These are phyloP conservation scores for Lamellibrachia columna DNA, from an alignment of 2,888 invertebrate species.

Conservation along the genomic window DNA sequence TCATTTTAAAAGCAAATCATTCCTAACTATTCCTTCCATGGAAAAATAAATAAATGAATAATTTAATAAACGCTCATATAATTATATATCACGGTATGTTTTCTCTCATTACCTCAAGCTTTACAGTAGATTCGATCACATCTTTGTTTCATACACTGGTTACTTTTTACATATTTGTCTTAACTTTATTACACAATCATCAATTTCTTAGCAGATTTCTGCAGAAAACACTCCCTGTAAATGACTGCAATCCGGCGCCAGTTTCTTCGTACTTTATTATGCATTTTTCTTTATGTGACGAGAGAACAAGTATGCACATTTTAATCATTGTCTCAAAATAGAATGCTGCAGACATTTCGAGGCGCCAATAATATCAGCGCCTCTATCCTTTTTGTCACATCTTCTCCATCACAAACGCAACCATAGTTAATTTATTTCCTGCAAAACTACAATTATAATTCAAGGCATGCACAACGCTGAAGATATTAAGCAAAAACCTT, in stretches of 20 bases:
- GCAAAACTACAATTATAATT: neutral
- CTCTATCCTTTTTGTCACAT: neutral
- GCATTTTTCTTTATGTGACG: neutral
- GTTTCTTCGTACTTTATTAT: neutral
- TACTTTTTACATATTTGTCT: neutral
- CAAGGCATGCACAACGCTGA: neutral
- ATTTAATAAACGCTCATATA: too few species aligned
- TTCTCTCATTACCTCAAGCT: too few species aligned
- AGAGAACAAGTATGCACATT: too few species aligned
- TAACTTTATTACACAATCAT: neutral
- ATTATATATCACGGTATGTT: too few species aligned
- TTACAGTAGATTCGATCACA: too few species aligned
- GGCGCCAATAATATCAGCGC: neutral
- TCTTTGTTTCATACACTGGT: too few species aligned
- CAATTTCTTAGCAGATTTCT: neutral
- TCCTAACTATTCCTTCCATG: neutral
- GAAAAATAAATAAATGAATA: too few species aligned
- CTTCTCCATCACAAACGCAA: neutral
- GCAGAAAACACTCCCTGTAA: neutral
- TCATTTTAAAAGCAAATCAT: too few species aligned
- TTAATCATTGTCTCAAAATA: neutral
- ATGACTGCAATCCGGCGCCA: neutral
- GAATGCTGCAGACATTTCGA: neutral
- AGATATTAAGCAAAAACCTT: neutral
- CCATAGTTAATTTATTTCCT: too few species aligned